phyloP scores from a whole-genome alignment of 2,888 invertebrate genomes.

The Zootermopsis nevadensis region DNA sequence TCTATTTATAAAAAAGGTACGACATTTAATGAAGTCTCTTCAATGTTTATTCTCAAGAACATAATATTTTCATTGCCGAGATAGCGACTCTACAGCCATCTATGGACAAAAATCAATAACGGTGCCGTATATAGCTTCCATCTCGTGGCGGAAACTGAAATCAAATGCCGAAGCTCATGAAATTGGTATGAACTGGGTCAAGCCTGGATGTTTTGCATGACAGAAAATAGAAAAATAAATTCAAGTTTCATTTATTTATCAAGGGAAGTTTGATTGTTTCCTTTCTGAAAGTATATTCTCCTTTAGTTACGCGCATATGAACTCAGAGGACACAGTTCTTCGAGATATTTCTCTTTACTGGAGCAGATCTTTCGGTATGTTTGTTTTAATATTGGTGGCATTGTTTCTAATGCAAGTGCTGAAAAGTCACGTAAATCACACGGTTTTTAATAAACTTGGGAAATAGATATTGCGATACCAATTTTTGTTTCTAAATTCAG shows the following conservation, averaged over 20 bases:
- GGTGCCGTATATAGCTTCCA: background rate
- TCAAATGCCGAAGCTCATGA: background rate
- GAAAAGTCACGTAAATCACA: background rate
- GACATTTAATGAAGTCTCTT: too few relatives aligned
- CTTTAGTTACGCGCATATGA: background rate
- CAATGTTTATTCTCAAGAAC: background rate
- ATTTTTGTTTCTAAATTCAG: background rate
- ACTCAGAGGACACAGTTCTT: background rate
- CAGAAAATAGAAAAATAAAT: too few relatives aligned
- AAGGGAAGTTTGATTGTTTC: background rate
- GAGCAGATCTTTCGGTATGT: background rate
- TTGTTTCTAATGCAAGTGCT: background rate
- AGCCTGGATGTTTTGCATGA: background rate
- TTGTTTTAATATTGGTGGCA: background rate
- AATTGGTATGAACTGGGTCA: background rate
- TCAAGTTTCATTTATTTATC: background rate
- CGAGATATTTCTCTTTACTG: background rate
- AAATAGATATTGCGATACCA: background rate
- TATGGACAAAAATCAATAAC: background rate
- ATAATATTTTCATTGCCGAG: background rate
- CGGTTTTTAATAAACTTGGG: background rate
- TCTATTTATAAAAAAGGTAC: too few relatives aligned
- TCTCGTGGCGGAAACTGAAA: background rate
- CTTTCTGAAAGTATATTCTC: background rate
- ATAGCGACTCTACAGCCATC: background rate